phyloP scores from a whole-genome alignment of 1,140 invertebrate genomes.

The Hormaphis cornu region DNA sequence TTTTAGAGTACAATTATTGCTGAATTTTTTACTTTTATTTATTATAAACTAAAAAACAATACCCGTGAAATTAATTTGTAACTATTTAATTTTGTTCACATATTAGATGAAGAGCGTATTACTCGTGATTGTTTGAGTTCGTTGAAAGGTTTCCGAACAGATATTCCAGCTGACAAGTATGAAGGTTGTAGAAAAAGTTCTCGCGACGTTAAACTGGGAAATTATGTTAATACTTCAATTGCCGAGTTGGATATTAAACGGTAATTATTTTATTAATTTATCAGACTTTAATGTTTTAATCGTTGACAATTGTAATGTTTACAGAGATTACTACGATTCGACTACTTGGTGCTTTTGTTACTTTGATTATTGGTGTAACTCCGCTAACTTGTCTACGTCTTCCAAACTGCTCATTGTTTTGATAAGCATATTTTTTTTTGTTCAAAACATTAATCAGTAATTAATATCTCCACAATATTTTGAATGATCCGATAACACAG shows the following conservation, averaged over 20 bases:
- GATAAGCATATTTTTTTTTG: slow-evolving; percentile 25
- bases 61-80: too few species aligned
- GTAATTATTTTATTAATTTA: slow-evolving; percentile 42
- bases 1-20: too few species aligned
- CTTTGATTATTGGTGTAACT: slow-evolving; percentile 80
- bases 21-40: too few species aligned
- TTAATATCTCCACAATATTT: background rate
- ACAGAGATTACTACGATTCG: slow-evolving; percentile 69
- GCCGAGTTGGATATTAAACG: slow-evolving; percentile 75
- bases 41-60: too few species aligned
- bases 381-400: slow-evolving; percentile 35
- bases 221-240: slow-evolving; percentile 81
- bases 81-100: too few species aligned
- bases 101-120: slow-evolving; percentile 65
- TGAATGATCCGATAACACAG: background rate
- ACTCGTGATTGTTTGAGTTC: slow-evolving; percentile 78
- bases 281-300: background rate
- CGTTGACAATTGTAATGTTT: slow-evolving; percentile 40
- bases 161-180: slow-evolving; percentile 85
- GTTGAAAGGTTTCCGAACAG: slow-evolving; percentile 61
- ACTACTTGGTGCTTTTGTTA: slow-evolving; percentile 85
- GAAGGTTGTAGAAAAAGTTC: slow-evolving; percentile 77
- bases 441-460: slow-evolving; percentile 1
- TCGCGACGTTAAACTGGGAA: slow-evolving; percentile 63
- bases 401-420: slow-evolving; percentile 26